Evolutionary conservation across 2,888 invertebrate genomes (phyloP), one percentile per base, ranked within the genome.

Genomic region (Diaprepes abbreviatus): DNA sequence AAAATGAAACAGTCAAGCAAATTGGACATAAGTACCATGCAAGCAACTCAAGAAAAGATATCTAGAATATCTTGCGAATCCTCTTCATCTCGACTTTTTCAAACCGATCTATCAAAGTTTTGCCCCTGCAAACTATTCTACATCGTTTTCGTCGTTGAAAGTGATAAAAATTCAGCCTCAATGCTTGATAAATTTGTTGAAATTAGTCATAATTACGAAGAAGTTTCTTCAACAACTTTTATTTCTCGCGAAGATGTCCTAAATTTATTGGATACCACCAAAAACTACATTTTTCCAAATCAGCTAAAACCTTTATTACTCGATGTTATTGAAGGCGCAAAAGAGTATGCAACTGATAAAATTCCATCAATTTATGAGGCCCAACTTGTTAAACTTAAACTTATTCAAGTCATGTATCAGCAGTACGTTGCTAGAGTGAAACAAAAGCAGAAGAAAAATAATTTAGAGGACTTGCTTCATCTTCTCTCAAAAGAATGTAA

Each of bases 331-430:
- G 65, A 70, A 48, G 58, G 19, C 35, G 9, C 43, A 38, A 65
- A 55, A 24, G 1, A 12, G 7, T 38, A 19, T 33, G 10, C 1
- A n/a, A 28, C 21, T 21, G 10, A 52, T 19, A 19, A 24, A 24
- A 50, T 59, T 7, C 36, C 57, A 3, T 12, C 62, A 3, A 14
- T 38, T 17, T 40, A 71, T 38, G 45, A 78, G 54, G 75, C 78
- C 1, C 54, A 73, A 24, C 52, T 77, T 3, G 60, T 77, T 7
- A 80, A 80, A 74, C 57, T 79, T 3, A 79, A 78, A 72, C 69
- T 80, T 3, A 74, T 79, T 35, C 74, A 79, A 57, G 69, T 72
- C 0, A 79, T 80, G 79, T 77, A 78, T 62, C 48, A 70, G 19
- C 76, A 73, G 21, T 78, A 76, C 36, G 69, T 58, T 4, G 60